A percentile compares a stretch with the other conserved stretches of the same genome.
Evolutionary conservation across 2,888 invertebrate species (phyloP).

Genomic region (Eulithis prunata): DNA sequence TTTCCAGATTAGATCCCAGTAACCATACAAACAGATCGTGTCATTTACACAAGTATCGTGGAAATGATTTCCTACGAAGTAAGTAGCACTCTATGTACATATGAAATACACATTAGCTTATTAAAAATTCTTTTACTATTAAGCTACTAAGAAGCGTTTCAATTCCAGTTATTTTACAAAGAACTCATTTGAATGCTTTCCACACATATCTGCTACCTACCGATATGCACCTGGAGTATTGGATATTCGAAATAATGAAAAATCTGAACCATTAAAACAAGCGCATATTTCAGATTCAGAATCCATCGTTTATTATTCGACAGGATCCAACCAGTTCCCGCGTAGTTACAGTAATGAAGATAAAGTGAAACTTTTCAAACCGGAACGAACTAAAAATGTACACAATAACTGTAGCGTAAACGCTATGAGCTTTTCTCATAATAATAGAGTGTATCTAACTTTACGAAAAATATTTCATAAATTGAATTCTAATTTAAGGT

Average conservation of each 20-base stretch:
- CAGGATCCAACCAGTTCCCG: conserved; percentile 34
- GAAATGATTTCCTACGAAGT: conserved; percentile 26
- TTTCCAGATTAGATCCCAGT: conserved; percentile 39
- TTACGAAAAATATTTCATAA: too few species aligned
- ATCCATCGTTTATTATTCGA: conserved; percentile 9
- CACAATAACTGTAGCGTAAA: background rate
- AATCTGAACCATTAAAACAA: conserved; percentile 5
- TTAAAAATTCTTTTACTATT: background rate
- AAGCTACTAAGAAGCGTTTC: background rate
- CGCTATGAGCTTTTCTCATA: background rate
- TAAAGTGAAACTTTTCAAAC: conserved; percentile 46
- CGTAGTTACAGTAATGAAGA: conserved; percentile 47
- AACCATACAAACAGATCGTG: conserved; percentile 33
- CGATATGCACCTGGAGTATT: background rate
- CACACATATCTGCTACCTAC: background rate
- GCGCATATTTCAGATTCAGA: conserved; percentile 9
- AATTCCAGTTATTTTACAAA: background rate
- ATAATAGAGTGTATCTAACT: too few species aligned
- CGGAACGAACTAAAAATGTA: conserved; percentile 28
- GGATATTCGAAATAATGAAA: background rate
- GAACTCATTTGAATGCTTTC: background rate
- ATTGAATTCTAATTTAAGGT: too few species aligned
- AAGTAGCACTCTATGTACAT: background rate
- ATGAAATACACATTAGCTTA: background rate
- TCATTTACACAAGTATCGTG: conserved; percentile 30